These are phyloP conservation scores for Drosophila tsacasi DNA, from an alignment of 1,140 invertebrate species.

Conservation along the genomic window DNA sequence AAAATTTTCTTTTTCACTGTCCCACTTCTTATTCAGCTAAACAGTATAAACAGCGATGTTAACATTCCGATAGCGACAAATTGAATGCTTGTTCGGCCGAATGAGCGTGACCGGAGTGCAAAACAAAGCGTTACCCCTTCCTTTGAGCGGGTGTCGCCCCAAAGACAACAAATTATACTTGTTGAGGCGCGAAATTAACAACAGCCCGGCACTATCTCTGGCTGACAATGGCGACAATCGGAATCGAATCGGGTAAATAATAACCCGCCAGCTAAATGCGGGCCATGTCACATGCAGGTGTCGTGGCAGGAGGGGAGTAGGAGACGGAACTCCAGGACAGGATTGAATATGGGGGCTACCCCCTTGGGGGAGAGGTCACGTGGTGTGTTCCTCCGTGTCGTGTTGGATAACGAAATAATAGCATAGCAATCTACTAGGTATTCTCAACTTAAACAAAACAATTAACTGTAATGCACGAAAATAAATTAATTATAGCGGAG, in stretches of 20 bases:
- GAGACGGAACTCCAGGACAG: not conserved
- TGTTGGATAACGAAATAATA: conserved; percentile 35
- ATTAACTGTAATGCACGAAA: not conserved
- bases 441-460: conserved; percentile 3
- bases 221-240: conserved; percentile 19
- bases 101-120: conserved; percentile 42
- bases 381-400: conserved; percentile 17
- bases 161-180: conserved; percentile 58
- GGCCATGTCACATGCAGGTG: conserved; percentile 30
- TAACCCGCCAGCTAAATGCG: conserved; percentile 28
- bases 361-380: conserved; percentile 12
- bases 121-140: conserved; percentile 15
- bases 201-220: conserved; percentile 25
- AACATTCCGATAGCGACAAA: conserved; percentile 41
- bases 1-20: too few species aligned
- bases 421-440: conserved; percentile 9
- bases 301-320: too few species aligned
- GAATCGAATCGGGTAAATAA: conserved; percentile 49
- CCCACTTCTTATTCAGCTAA: too few species aligned
- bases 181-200: conserved; percentile 60
- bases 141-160: conserved; percentile 32
- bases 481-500: too few species aligned
- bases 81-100: conserved; percentile 63
- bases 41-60: conserved; percentile 42
- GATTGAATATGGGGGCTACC: not conserved